Percentiles rank a stretch among this genome's conserved stretches.
phyloP scores from a whole-genome alignment of 2,113 vertebrate genomes.

The Bettongia penicillata region DNA sequence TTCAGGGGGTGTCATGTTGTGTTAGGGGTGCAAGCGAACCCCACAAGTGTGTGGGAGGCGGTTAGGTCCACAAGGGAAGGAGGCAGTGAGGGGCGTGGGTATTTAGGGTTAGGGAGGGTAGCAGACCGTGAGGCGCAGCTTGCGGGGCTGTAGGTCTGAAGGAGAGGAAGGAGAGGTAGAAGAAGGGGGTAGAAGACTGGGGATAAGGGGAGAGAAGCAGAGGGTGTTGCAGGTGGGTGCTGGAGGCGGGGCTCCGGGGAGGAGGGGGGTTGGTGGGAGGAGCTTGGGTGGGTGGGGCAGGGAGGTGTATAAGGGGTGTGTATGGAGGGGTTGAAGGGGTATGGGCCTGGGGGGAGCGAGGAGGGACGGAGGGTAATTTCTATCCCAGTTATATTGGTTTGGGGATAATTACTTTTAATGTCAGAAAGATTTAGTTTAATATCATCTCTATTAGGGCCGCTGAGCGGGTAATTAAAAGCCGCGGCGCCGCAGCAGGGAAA shows the following conservation, averaged over 20 bases:
- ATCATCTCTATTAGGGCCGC: slow-evolving; percentile 99
- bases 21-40: not conserved
- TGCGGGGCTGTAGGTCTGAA: not conserved
- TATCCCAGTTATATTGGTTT: slow-evolving; percentile 90
- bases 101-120: not conserved
- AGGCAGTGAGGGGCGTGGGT: not conserved
- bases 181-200: not conserved
- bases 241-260: no score
- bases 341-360: slow-evolving; percentile 43
- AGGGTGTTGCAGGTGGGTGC: no score
- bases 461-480: slow-evolving; percentile 99
- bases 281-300: not conserved
- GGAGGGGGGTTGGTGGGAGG: no score
- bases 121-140: not conserved
- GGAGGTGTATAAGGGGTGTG: not conserved
- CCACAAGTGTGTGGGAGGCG: not conserved
- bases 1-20: not conserved
- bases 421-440: slow-evolving; percentile 99
- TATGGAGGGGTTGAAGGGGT: not conserved
- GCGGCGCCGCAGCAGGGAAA: slow-evolving; percentile 96
- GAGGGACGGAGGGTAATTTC: slow-evolving; percentile 81
- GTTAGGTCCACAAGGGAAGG: not conserved
- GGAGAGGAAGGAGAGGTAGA: not conserved
- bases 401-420: slow-evolving; percentile 99
- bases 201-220: not conserved